Evolutionary conservation across 2,113 vertebrate genomes (phyloP), one percentile per base, ranked within the genome.

Genomic region (Spermophilus dauricus): DNA sequence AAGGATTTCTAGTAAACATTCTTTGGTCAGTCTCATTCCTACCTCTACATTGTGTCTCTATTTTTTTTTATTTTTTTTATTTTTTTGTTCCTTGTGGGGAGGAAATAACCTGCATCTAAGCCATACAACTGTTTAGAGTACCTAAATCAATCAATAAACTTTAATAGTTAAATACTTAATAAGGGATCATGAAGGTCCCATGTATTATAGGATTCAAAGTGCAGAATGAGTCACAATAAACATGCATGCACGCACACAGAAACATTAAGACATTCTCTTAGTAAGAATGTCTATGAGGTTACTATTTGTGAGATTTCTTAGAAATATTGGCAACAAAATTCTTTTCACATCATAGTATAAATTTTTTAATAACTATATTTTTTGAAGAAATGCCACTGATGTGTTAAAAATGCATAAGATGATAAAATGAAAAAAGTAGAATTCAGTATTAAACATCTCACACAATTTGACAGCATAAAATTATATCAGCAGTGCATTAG

Each of bases 301-400:
- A 81, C 14, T 39, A 9, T 24, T 61, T 70, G 3, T 91, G 73
- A 88, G 56, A 1, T 39, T 28, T 4, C 16, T 11, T 8, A 78
- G n/a, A 51, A 73, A 65, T 9, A 70, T 1, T 42, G 6, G 39
- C 28, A 87, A 30, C 8, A 94, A 75, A 58, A 56, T 91, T 56
- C 10, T 2, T 1, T 70, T 17, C 58, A 51, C 7, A 69, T 61
- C 30, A 16, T 58, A 58, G 56, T 28, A 2, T 58, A 76, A n/a
- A 30, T 34, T 76, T 86, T 81, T 80, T 28, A 92, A 77, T 56
- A 56, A 39, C 26, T 39, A 11, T 85, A 61, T 93, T 84, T 95
- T 72, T 2, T 65, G n/a, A 85, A 95, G 32, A 90, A 76, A 75
- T 72, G 39, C 0, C 63, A 67, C 4, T 37, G 11, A 76, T 18